Base-by-base conservation (phyloP, 2,888 invertebrate genomes). In the Augiades crinisus region DNA sequence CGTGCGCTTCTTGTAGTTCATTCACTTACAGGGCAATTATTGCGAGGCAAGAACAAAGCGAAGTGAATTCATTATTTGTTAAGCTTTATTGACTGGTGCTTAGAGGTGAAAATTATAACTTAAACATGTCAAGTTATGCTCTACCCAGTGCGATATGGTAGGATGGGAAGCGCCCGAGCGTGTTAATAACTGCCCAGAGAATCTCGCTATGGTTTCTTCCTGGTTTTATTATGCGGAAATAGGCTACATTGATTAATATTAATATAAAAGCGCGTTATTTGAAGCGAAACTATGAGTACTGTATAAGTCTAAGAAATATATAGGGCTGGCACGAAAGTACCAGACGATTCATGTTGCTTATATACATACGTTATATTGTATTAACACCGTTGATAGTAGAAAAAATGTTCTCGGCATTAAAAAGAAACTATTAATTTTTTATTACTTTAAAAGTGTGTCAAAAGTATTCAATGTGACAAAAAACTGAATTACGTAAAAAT, bases 21-120 rank as follows among this genome's bases (percentile, higher is more conserved):
- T 86, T 86, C 85, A 85, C 84, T 84, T 81, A 81, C 63, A 61
- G 65, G 70, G 68, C 71, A 80, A 81, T 79, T 78, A 80, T 75
- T 65, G 66, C 58, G 63, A 60, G 21, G 47, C 30, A 13, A 41
- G 41, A 47, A 31, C 33, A 41, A 41, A 34, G 41, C 31, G 6
- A 17, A 30, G 10, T 22, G 16, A 22, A 14, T 17, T 17, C 12
- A 40, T 62, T 53, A 40, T 59, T 60, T 56, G 58, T 56, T 34
- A 52, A 31, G 27, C 55, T 47, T 54, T 62, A 61, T 50, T 10
- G 1, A 10, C 4, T 31, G 30, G 12, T 10, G 2, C 5, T 21
- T 61, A 61, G 49, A 59, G 58, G 45, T 43, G 53, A 56, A 13
- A 52, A 56, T 64, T 12, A 47, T 27, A 43, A 30, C n/a, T n/a